Evolutionary conservation across 2,888 invertebrate genomes (phyloP).

Genomic region (Lepidochitona cinerea): DNA sequence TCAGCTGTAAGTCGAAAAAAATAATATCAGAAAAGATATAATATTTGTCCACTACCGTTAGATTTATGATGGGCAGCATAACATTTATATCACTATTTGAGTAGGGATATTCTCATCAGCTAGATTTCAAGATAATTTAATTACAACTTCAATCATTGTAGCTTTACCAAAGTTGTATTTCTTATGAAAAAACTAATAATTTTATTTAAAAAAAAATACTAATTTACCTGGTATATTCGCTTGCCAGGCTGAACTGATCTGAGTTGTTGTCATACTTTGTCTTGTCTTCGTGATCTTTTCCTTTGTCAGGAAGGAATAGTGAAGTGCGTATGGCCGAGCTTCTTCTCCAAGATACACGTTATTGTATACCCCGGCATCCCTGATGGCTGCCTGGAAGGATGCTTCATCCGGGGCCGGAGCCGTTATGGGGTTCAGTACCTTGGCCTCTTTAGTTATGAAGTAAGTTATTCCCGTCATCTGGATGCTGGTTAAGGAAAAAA

Average conservation of each 20-base stretch:
- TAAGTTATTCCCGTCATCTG: conserved; percentile 13
- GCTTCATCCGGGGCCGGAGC: not conserved
- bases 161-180: too few species aligned
- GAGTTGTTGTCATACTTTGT: not conserved
- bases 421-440: not conserved
- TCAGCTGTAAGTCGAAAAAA: too few species aligned
- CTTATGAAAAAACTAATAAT: too few species aligned
- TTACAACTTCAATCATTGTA: too few species aligned
- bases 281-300: not conserved
- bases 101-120: too few species aligned
- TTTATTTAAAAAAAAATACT: too few species aligned
- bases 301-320: not conserved
- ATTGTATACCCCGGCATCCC: not conserved
- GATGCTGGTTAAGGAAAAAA: too few species aligned
- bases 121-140: too few species aligned
- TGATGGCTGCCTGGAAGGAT: not conserved
- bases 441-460: conserved; percentile 14
- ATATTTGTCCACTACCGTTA: too few species aligned
- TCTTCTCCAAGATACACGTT: not conserved
- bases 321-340: not conserved
- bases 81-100: too few species aligned
- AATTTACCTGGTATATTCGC: not conserved
- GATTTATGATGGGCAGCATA: too few species aligned
- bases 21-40: too few species aligned
- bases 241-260: not conserved